Conservation (phyloP, 2,888 invertebrate species). For the Antitype chi region DNA sequence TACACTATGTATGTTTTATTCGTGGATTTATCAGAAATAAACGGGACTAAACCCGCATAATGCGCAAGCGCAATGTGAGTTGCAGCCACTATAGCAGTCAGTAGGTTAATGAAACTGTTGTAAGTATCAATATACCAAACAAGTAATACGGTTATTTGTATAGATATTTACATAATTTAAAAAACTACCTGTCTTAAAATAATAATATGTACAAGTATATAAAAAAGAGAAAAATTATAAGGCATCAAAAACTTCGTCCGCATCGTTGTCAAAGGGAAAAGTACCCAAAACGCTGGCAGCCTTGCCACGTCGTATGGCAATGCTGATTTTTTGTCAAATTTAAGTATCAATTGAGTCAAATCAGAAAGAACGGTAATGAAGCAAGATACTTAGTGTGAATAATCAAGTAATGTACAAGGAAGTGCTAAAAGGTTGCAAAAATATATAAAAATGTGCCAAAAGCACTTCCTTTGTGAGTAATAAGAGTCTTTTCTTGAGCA, state of each 20-base stretch:
- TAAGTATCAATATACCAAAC: not conserved
- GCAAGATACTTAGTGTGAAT: not conserved
- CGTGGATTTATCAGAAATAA: not conserved
- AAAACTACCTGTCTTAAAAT: too few relatives aligned
- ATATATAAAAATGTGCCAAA: not conserved
- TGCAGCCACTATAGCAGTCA: not conserved
- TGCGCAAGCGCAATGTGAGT: not conserved
- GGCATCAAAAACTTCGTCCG: too few relatives aligned
- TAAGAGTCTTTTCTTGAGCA: not conserved
- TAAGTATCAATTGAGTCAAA: not conserved
- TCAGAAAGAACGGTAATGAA: not conserved
- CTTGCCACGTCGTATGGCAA: too few relatives aligned
- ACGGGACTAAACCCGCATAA: not conserved
- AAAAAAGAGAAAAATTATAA: too few relatives aligned
- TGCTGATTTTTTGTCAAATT: too few relatives aligned
- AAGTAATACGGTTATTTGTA: too few relatives aligned
- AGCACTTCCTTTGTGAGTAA: constrained; percentile 3
- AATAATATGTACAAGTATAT: too few relatives aligned
- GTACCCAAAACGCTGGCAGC: too few relatives aligned
- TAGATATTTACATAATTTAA: too few relatives aligned
- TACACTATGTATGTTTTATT: not conserved
- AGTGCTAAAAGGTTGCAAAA: constrained; percentile 13
- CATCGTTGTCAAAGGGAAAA: too few relatives aligned
- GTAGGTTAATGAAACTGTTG: not conserved
- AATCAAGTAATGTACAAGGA: not conserved